These are phyloP conservation scores for Chrysochloris asiatica DNA, from an alignment of 2,113 vertebrate species.

Conservation along the genomic window DNA sequence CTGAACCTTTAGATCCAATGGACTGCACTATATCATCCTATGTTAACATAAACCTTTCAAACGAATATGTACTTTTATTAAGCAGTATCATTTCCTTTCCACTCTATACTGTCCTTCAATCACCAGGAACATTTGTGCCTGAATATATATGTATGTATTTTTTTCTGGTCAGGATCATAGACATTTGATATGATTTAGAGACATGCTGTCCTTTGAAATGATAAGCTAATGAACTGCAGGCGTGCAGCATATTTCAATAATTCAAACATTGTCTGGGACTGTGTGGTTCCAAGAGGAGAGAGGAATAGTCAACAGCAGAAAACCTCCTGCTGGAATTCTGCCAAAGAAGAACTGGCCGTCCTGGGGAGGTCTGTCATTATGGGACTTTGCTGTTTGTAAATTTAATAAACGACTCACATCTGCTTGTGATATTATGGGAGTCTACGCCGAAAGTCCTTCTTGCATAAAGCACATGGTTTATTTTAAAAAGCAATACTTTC, in stretches of 20 bases:
- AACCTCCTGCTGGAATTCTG: constrained; percentile 79
- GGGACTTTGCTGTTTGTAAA: constrained; percentile 65
- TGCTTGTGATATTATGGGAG: constrained; percentile 69
- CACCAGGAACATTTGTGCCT: constrained; percentile 50
- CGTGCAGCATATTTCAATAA: constrained; percentile 66
- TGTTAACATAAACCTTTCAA: constrained; percentile 64
- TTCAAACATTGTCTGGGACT: constrained; percentile 61
- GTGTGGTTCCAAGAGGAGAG: constrained; percentile 59
- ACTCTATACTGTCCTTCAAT: constrained; percentile 33
- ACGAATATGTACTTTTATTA: neutral
- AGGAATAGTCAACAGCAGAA: constrained; percentile 62
- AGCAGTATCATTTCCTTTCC: constrained; percentile 45
- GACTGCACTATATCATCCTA: neutral
- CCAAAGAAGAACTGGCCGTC: constrained; percentile 71
- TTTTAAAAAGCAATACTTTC: constrained; percentile 55
- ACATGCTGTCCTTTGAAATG: constrained; percentile 68
- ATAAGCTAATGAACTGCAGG: constrained; percentile 66
- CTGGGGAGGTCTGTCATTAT: constrained; percentile 54
- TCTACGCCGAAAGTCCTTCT: constrained; percentile 26
- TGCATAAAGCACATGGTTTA: constrained; percentile 51
- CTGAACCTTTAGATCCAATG: constrained; percentile 21
- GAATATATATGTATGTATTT: constrained; percentile 50
- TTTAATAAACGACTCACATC: constrained; percentile 79
- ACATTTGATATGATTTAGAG: constrained; percentile 73
- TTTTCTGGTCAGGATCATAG: constrained; percentile 39